Percentiles rank a stretch among this genome's conserved stretches.
These are phyloP conservation scores for Yoshiicerus persimilis DNA, from an alignment of 1,140 invertebrate genomes.

Conservation along the genomic window DNA sequence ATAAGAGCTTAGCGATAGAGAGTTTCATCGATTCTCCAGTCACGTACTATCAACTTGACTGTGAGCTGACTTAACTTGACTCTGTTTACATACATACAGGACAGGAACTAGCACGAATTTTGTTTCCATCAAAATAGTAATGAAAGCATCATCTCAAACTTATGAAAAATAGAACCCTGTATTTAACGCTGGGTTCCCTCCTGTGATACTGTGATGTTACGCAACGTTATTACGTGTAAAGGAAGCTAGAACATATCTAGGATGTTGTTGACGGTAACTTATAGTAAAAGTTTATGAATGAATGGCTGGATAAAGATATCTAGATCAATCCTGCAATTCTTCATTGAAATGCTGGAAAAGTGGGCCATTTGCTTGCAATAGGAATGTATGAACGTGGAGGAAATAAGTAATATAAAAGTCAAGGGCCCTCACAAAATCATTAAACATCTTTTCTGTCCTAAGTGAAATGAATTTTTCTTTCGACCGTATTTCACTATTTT, in stretches of 20 bases:
- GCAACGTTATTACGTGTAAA: not conserved
- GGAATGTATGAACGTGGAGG: not conserved
- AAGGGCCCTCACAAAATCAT: not conserved
- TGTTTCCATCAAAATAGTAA: not conserved
- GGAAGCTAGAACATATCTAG: not conserved
- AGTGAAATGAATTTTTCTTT: not conserved
- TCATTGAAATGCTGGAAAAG: not conserved
- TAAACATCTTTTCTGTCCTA: not conserved
- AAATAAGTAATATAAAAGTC: slow-evolving; percentile 17
- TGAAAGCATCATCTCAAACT: not conserved
- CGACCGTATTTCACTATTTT: not conserved
- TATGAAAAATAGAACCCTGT: not conserved
- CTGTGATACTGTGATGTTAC: not conserved
- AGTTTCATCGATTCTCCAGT: not conserved
- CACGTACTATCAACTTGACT: not conserved
- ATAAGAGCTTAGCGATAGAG: no score
- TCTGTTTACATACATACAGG: not conserved
- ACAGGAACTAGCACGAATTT: not conserved
- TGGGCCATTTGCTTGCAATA: not conserved
- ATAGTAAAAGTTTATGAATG: not conserved
- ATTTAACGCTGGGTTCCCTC: not conserved
- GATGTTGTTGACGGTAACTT: not conserved
- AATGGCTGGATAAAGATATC: not conserved
- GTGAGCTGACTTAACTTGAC: not conserved
- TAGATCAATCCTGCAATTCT: slow-evolving; percentile 1